A percentile compares a stretch with the other conserved stretches of the same genome.
Evolutionary conservation across 2,113 vertebrate species (phyloP).

Genomic region (Equus quagga): DNA sequence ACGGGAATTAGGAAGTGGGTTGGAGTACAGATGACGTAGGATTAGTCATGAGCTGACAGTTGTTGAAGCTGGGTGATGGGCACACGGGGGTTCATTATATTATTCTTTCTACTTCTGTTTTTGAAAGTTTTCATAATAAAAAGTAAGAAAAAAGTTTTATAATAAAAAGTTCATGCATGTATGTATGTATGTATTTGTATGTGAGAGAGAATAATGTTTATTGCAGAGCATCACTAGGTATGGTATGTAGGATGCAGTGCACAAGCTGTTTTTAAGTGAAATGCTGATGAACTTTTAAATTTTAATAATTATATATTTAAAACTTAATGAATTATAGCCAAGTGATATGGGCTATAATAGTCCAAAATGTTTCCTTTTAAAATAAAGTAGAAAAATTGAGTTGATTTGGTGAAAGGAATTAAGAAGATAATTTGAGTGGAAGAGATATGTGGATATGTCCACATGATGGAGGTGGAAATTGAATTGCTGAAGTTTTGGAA

Average conservation of each 20-base stretch:
- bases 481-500: not conserved
- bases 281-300: not conserved
- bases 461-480: not conserved
- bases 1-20: not conserved
- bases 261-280: constrained; percentile 33
- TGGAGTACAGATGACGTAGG: not conserved
- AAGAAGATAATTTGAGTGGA: not conserved
- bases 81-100: not conserved
- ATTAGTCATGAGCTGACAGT: not conserved
- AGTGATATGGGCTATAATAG: not conserved
- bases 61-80: not conserved
- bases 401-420: not conserved
- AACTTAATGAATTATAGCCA: not conserved
- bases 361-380: not conserved
- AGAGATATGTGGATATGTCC: not conserved
- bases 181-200: not conserved
- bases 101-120: constrained; percentile 14
- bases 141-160: not conserved
- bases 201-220: not conserved
- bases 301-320: constrained; percentile 3
- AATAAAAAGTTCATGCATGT: not conserved
- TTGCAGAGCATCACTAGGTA: not conserved
- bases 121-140: constrained; percentile 6
- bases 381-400: not conserved
- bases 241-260: not conserved